Conservation (phyloP, 2,888 invertebrate genomes). For the Pedicia rivosa region DNA sequence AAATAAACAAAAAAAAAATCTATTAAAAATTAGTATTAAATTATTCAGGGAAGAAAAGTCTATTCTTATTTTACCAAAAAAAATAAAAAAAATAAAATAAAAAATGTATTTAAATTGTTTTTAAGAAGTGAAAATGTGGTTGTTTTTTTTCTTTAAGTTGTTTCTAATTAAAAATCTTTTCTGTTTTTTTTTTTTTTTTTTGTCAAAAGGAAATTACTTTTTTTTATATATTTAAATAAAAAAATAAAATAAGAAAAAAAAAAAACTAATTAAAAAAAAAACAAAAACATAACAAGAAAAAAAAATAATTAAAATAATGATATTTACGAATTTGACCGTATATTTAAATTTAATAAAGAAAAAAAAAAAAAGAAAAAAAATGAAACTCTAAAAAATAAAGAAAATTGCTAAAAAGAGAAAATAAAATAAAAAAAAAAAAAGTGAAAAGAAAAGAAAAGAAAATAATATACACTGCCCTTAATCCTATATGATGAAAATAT, state of each 20-base stretch:
- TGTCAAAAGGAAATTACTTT: constrained; percentile 1
- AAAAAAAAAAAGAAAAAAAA: constrained; percentile 2
- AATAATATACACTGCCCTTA: constrained; percentile 7
- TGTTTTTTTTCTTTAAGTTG: too few relatives aligned
- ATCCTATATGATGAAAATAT: neutral
- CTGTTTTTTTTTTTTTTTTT: constrained; percentile 4
- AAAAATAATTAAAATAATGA: neutral
- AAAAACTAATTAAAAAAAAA: neutral
- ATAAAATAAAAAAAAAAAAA: neutral
- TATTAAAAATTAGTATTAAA: too few relatives aligned
- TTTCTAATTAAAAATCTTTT: too few relatives aligned
- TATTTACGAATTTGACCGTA: neutral
- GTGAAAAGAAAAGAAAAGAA: constrained; percentile 4
- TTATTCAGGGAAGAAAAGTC: too few relatives aligned
- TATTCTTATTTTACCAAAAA: too few relatives aligned
- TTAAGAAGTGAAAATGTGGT: too few relatives aligned
- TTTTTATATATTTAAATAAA: neutral
- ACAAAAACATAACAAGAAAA: constrained; percentile 1
- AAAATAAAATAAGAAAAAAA: neutral
- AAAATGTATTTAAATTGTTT: too few relatives aligned
- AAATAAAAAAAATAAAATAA: too few relatives aligned
- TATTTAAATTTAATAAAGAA: neutral
- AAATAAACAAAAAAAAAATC: too few relatives aligned
- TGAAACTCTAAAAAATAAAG: neutral
- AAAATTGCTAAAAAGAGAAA: constrained; percentile 3